A percentile compares a stretch with the other conserved stretches of the same genome.
phyloP scores from a whole-genome alignment of 2,113 vertebrate genomes.

The Prochilodus magdalenae region DNA sequence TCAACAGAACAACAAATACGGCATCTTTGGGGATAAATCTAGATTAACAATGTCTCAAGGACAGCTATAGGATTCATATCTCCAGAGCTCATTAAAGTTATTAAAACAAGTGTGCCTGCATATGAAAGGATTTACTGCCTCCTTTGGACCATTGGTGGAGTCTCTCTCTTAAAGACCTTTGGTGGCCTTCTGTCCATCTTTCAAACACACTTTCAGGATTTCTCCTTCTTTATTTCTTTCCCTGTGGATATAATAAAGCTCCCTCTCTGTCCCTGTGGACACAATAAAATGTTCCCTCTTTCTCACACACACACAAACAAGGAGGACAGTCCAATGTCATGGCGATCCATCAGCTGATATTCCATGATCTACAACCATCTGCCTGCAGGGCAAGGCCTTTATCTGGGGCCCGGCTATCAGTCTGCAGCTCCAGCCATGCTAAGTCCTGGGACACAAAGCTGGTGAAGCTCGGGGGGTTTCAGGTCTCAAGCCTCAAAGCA shows the following conservation, averaged over 20 bases:
- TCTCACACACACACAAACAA: background rate
- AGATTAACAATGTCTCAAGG: background rate
- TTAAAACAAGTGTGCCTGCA: background rate
- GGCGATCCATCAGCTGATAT: constrained; percentile 1
- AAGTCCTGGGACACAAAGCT: background rate
- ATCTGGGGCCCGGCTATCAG: constrained; percentile 35
- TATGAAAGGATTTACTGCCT: background rate
- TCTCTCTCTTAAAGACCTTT: background rate
- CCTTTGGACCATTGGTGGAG: background rate
- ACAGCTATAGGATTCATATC: too few species aligned
- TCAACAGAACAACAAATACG: background rate
- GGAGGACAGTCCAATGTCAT: background rate
- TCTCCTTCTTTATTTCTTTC: too few species aligned
- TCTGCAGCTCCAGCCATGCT: background rate
- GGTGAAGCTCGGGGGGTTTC: background rate
- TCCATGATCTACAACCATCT: constrained; percentile 18
- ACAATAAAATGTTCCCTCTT: background rate
- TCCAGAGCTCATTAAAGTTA: background rate
- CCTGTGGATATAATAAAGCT: background rate
- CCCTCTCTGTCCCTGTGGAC: background rate
- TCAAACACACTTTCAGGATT: too few species aligned
- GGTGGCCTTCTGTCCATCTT: too few species aligned
- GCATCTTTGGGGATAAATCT: background rate
- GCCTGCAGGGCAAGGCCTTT: constrained; percentile 24
- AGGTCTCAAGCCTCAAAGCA: background rate